phyloP scores from a whole-genome alignment of 2,888 invertebrate species.

The Eugnorisma glareosa region DNA sequence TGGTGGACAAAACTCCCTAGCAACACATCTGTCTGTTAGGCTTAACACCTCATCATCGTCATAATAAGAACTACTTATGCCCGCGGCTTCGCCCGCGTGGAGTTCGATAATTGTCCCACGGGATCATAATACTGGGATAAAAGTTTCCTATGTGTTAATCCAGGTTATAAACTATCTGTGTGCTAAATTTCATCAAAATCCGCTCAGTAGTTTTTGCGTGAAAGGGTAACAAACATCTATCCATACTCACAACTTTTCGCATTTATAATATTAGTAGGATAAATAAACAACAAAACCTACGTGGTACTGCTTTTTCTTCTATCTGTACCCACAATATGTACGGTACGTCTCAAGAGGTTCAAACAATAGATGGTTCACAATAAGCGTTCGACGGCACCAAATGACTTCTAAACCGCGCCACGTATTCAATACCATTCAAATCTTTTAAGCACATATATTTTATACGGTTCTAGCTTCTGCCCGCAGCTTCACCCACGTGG shows the following conservation, averaged over 20 bases:
- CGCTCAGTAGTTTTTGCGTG: too few species aligned
- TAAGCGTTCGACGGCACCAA: conserved; percentile 48
- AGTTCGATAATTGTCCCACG: too few species aligned
- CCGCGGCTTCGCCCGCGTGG: too few species aligned
- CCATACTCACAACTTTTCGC: too few species aligned
- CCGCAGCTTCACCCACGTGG: not conserved
- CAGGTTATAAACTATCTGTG: too few species aligned
- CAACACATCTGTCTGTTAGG: not conserved
- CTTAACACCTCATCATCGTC: too few species aligned
- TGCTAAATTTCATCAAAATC: too few species aligned
- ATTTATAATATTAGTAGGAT: too few species aligned
- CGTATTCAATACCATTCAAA: conserved; percentile 51
- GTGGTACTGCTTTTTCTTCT: conserved; percentile 24
- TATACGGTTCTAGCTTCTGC: not conserved
- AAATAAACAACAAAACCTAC: not conserved
- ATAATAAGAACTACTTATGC: too few species aligned
- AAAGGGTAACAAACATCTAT: too few species aligned
- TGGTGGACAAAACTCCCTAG: not conserved
- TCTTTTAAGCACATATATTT: conserved; percentile 38
- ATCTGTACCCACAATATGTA: conserved; percentile 41
- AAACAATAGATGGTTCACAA: conserved; percentile 64
- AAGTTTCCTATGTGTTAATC: too few species aligned
- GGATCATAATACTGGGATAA: too few species aligned
- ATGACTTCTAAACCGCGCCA: conserved; percentile 41
- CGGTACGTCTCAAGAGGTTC: conserved; percentile 56